Conservation (phyloP, 1,140 invertebrate genomes). For the Nebria ingens region DNA sequence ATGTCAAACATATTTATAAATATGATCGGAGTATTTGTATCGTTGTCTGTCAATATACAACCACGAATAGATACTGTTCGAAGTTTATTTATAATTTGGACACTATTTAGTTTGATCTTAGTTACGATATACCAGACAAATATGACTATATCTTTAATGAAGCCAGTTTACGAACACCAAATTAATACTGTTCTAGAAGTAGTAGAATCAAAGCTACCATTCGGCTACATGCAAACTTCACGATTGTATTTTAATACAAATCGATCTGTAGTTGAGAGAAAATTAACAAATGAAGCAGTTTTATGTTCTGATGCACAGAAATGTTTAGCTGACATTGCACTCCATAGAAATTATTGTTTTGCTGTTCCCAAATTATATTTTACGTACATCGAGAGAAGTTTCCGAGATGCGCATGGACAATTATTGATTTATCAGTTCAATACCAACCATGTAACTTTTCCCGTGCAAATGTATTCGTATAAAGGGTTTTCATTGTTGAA, state of each 20-base stretch:
- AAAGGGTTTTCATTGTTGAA: neutral
- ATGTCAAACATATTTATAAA: neutral
- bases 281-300: neutral
- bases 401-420: neutral
- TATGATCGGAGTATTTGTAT: neutral
- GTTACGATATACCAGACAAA: neutral
- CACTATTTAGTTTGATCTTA: neutral
- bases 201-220: neutral
- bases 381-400: neutral
- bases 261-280: neutral
- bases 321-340: neutral
- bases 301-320: neutral
- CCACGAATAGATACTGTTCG: neutral
- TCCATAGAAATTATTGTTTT: neutral
- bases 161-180: neutral
- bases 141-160: neutral
- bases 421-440: neutral
- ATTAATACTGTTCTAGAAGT: neutral
- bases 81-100: neutral
- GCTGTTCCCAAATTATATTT: conserved; percentile 2
- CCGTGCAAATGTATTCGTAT: neutral
- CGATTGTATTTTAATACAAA: neutral
- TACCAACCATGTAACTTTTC: neutral
- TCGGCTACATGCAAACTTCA: neutral
- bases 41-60: neutral